A percentile compares a stretch with the other conserved stretches of the same genome.
Conservation (phyloP, 2,113 vertebrate genomes). For the Sinocyclocheilus rhinocerous region DNA sequence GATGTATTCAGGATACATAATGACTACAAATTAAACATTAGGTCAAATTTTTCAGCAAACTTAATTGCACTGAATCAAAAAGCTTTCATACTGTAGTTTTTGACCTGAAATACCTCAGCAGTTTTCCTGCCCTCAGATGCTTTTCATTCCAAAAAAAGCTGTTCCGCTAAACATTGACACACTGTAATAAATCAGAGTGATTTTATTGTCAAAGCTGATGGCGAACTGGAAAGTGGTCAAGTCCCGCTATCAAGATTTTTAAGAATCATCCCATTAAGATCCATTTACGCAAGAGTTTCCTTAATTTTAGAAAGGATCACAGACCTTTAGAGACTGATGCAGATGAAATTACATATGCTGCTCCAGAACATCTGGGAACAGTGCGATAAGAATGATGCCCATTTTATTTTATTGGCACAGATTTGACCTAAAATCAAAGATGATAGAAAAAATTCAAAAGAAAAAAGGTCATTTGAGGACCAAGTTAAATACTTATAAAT, state of each 20-base stretch:
- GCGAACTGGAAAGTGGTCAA: slow-evolving; percentile 18
- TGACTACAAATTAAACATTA: slow-evolving; percentile 1
- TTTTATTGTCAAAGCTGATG: slow-evolving; percentile 38
- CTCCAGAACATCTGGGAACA: slow-evolving; percentile 38
- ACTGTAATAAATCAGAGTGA: slow-evolving; percentile 34
- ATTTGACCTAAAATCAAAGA: slow-evolving; percentile 26
- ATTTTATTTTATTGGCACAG: neutral
- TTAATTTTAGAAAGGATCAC: slow-evolving; percentile 24
- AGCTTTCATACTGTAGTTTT: slow-evolving; percentile 4
- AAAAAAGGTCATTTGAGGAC: neutral
- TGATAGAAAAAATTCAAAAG: neutral
- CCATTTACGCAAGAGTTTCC: slow-evolving; percentile 25
- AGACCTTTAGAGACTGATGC: neutral
- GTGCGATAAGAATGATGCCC: slow-evolving; percentile 22
- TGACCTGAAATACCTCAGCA: neutral
- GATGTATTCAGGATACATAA: neutral
- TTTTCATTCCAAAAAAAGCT: slow-evolving; percentile 24
- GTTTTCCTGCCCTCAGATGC: neutral
- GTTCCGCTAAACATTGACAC: slow-evolving; percentile 30
- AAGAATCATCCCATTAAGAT: slow-evolving; percentile 25
- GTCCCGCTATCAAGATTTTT: neutral
- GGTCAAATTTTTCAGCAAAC: too few relatives aligned
- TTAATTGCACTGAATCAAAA: slow-evolving; percentile 6
- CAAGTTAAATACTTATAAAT: neutral
- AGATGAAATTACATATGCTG: neutral